phyloP scores from a whole-genome alignment of 2,888 invertebrate genomes.

The Apomyelois bistriatella region DNA sequence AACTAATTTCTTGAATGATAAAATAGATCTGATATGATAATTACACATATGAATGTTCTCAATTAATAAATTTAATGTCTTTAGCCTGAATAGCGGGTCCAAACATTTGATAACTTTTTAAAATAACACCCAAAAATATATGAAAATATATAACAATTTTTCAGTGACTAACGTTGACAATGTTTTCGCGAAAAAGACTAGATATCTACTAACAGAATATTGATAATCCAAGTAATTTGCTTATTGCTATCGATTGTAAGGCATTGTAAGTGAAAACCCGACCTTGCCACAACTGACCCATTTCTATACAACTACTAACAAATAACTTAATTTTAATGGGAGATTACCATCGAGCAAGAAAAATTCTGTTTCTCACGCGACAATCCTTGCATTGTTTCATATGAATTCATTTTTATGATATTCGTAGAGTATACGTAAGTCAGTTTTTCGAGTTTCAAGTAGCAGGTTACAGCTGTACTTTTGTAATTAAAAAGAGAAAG shows the following conservation, averaged over 20 bases:
- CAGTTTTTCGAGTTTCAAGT: no score
- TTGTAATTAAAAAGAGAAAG: no score
- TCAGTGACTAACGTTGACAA: not conserved
- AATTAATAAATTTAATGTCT: no score
- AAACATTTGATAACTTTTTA: no score
- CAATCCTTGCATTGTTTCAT: conserved; percentile 16
- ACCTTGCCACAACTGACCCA: conserved; percentile 12
- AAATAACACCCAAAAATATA: no score
- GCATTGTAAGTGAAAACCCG: conserved; percentile 9
- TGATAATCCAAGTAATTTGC: conserved; percentile 9
- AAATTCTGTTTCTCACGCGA: conserved; percentile 22
- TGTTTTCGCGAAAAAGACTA: conserved; percentile 8
- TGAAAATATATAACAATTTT: no score
- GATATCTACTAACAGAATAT: conserved; percentile 7
- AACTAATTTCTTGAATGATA: no score
- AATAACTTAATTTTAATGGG: conserved; percentile 19
- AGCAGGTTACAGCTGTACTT: no score
- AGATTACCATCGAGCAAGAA: conserved; percentile 18
- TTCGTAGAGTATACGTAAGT: not conserved
- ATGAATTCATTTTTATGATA: conserved; percentile 1
- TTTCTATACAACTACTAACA: conserved; percentile 3
- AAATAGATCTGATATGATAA: no score
- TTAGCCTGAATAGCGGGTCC: no score
- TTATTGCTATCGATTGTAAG: conserved; percentile 13
- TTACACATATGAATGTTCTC: no score